phyloP scores from a whole-genome alignment of 2,888 invertebrate genomes.

The Sphaerophoria rueppellii region DNA sequence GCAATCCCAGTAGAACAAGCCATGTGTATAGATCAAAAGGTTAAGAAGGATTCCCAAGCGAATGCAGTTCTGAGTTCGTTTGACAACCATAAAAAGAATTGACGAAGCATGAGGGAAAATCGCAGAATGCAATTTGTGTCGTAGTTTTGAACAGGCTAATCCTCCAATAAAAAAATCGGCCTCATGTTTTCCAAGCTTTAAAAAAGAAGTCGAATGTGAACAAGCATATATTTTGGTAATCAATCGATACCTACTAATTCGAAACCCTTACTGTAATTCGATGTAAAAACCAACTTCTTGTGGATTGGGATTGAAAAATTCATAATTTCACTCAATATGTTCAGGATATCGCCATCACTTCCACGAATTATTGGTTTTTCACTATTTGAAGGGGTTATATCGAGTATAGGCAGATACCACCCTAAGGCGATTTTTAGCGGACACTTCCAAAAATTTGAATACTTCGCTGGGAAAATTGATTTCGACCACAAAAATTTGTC shows the following conservation, averaged over 20 bases:
- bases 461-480: not conserved
- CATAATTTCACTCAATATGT: not conserved
- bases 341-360: not conserved
- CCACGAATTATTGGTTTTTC: not conserved
- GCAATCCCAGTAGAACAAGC: not conserved
- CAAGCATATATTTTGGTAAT: not conserved
- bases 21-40: not conserved
- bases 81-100: not conserved
- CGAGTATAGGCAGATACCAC: not conserved
- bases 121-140: not conserved
- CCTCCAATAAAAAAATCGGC: slow-evolving; percentile 1
- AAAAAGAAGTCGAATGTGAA: not conserved
- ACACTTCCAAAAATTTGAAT: slow-evolving; percentile 4
- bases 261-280: fast-evolving
- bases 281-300: not conserved
- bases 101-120: too few relatives aligned
- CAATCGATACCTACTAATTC: slow-evolving; percentile 2
- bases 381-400: not conserved
- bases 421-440: not conserved
- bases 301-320: not conserved
- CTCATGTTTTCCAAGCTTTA: not conserved
- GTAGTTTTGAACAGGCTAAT: not conserved
- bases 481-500: not conserved
- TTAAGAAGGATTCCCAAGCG: not conserved
- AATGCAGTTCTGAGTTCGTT: not conserved